phyloP scores from a whole-genome alignment of 2,113 vertebrate genomes.

The Ceyx cyanopectus region DNA sequence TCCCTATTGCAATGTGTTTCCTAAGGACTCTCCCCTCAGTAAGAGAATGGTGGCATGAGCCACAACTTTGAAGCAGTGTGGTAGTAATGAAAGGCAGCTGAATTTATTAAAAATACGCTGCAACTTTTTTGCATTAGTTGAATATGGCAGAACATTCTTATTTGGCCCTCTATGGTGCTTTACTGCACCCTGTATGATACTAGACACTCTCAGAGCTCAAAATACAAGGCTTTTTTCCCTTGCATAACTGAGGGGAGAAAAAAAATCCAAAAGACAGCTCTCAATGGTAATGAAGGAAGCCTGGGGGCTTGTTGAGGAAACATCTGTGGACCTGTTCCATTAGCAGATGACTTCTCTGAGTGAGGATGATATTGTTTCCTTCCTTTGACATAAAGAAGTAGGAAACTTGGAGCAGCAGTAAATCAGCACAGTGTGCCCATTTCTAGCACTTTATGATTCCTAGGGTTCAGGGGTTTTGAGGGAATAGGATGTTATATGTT shows the following conservation, averaged over 20 bases:
- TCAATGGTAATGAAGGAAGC: background rate
- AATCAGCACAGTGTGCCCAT: background rate
- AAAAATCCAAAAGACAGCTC: background rate
- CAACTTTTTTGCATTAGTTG: background rate
- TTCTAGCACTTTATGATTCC: background rate
- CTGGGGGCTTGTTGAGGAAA: background rate
- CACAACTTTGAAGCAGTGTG: background rate
- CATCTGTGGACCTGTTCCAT: background rate
- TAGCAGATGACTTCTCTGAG: background rate
- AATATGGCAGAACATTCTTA: background rate
- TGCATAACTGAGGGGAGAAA: background rate
- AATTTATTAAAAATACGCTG: background rate
- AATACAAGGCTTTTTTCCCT: background rate
- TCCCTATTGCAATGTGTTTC: background rate
- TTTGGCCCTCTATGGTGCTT: background rate
- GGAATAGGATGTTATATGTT: background rate
- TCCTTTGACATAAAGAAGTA: background rate
- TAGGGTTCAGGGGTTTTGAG: background rate
- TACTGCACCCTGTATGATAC: background rate
- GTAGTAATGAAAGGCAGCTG: background rate
- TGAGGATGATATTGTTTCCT: background rate
- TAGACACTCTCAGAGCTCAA: background rate
- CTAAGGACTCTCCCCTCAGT: background rate
- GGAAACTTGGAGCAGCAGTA: background rate
- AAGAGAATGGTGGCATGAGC: background rate